These are phyloP conservation scores for Sorex fumeus DNA, from an alignment of 2,113 vertebrate species.

Conservation along the genomic window DNA sequence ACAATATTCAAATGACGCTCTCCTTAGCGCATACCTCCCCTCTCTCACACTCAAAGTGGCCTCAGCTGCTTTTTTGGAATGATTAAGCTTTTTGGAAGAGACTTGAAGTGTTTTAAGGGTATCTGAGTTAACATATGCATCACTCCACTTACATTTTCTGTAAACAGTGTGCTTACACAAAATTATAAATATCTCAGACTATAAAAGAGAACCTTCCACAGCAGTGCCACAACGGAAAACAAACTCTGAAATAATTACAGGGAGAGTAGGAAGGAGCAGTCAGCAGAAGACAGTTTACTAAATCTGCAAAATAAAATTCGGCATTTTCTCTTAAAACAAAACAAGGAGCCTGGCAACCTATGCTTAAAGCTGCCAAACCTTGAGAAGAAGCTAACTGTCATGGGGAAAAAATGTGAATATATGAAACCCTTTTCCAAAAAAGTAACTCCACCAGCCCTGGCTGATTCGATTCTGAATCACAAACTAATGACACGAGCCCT, in stretches of 20 bases:
- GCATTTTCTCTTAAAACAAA: constrained; percentile 78
- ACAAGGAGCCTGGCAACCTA: constrained; percentile 79
- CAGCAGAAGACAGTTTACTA: constrained; percentile 69
- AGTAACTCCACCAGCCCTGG: constrained; percentile 61
- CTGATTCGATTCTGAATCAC: constrained; percentile 57
- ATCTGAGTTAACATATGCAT: constrained; percentile 65
- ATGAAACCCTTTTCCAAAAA: constrained; percentile 60
- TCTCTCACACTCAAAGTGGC: constrained; percentile 22
- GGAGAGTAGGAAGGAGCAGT: constrained; percentile 70
- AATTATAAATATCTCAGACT: constrained; percentile 77
- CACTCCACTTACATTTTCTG: constrained; percentile 71
- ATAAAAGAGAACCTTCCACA: constrained; percentile 68
- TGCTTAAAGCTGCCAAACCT: constrained; percentile 74
- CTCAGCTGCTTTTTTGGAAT: constrained; percentile 45
- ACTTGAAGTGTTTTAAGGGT: constrained; percentile 71
- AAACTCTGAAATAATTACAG: constrained; percentile 81
- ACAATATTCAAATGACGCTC: not conserved
- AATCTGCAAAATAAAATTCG: constrained; percentile 76
- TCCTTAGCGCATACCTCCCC: not conserved
- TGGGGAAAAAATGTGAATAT: constrained; percentile 71
- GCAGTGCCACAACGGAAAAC: constrained; percentile 77
- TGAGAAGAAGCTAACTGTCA: constrained; percentile 70
- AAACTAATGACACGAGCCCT: not conserved
- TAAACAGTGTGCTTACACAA: constrained; percentile 73
- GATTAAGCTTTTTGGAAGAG: constrained; percentile 70